Percentiles rank a stretch among this genome's conserved stretches.
phyloP scores from a whole-genome alignment of 2,888 invertebrate species.

The Limnephilus lunatus region DNA sequence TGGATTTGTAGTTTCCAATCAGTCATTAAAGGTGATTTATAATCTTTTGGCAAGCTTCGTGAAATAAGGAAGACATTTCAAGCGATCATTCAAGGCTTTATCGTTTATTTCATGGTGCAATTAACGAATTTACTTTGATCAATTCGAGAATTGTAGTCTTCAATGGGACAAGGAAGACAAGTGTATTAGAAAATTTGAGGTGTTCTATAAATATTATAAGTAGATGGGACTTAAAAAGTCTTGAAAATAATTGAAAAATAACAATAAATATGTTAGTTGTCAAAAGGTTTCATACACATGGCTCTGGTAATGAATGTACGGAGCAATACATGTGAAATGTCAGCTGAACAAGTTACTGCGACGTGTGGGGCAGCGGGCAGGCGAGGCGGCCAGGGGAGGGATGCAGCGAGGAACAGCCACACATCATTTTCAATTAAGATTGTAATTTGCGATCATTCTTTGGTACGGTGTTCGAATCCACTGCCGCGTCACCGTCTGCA shows the following conservation, averaged over 20 bases:
- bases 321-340: conserved; percentile 55
- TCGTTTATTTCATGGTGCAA: neutral
- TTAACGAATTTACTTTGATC: too few relatives aligned
- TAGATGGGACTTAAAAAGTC: neutral
- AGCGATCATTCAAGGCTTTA: neutral
- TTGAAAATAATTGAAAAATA: neutral
- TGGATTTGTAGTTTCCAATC: neutral
- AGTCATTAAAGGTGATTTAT: neutral
- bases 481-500: conserved; percentile 54
- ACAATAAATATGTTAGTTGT: neutral
- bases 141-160: too few relatives aligned
- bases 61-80: neutral
- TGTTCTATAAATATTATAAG: neutral
- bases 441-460: conserved; percentile 77
- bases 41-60: neutral
- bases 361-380: conserved; percentile 35
- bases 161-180: neutral
- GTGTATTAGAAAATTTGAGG: neutral
- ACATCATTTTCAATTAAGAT: conserved; percentile 79
- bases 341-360: conserved; percentile 57
- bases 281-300: conserved; percentile 39
- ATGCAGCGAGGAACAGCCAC: conserved; percentile 44
- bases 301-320: conserved; percentile 44
- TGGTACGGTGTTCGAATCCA: conserved; percentile 64
- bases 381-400: conserved; percentile 26